These are phyloP conservation scores for Hormaphis cornu DNA, from an alignment of 1,140 invertebrate genomes.

Conservation along the genomic window DNA sequence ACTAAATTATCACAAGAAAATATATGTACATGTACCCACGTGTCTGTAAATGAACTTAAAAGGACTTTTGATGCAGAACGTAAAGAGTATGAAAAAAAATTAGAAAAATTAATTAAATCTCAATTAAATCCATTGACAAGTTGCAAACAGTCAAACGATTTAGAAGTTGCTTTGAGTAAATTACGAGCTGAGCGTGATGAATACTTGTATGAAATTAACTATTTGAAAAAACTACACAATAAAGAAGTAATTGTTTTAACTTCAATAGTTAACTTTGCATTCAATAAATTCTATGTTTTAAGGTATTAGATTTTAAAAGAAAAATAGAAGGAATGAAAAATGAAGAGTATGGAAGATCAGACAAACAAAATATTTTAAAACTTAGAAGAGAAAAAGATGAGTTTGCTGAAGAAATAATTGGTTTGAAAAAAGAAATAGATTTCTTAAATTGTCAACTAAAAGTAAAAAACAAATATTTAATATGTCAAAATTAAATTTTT, in stretches of 20 bases:
- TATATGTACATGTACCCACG: not conserved
- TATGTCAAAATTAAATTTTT: not conserved
- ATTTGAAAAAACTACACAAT: conserved; percentile 18
- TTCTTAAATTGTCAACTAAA: conserved; percentile 10
- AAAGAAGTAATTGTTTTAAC: not conserved
- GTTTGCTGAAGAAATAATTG: conserved; percentile 5
- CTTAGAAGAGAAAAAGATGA: conserved; percentile 9
- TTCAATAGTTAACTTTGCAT: not conserved
- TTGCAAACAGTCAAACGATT: not conserved
- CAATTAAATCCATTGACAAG: not conserved
- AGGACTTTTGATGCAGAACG: not conserved
- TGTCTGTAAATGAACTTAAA: not conserved
- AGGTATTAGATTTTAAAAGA: conserved; percentile 13
- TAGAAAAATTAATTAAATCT: conserved; percentile 1
- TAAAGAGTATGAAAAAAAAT: conserved; percentile 13
- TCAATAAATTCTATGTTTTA: not conserved
- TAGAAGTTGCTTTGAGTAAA: conserved; percentile 24
- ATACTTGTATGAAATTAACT: conserved; percentile 21
- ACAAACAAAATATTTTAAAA: conserved; percentile 1
- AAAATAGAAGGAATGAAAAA: conserved; percentile 10
- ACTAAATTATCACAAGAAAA: not conserved
- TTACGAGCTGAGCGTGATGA: conserved; percentile 23
- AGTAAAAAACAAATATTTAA: not conserved
- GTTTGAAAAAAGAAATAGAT: conserved; percentile 12
- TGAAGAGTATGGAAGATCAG: not conserved